Conservation (phyloP, 2,113 vertebrate species). For the Myrmophylax atrothorax region DNA sequence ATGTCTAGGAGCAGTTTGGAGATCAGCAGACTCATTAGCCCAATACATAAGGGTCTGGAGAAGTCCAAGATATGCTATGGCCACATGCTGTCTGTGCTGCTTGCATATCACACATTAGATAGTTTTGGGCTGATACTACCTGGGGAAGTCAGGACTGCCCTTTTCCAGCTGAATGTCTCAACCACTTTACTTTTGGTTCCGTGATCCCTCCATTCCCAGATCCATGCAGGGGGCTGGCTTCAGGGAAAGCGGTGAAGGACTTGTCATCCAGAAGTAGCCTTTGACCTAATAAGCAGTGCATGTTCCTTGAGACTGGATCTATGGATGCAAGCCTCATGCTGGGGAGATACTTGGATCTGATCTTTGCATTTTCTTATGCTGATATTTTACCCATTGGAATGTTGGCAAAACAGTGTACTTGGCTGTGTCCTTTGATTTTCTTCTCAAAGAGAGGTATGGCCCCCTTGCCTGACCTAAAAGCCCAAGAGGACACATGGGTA, state of each 20-base stretch:
- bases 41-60: not conserved
- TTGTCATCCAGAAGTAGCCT: not conserved
- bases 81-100: accelerated
- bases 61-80: accelerated
- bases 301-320: not conserved
- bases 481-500: not conserved
- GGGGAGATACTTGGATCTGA: not conserved
- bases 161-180: not conserved
- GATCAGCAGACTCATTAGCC: not conserved
- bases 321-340: not conserved
- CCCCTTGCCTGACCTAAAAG: not conserved
- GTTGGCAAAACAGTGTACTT: not conserved
- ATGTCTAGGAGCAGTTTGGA: not conserved
- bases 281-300: not conserved
- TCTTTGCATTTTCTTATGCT: not conserved
- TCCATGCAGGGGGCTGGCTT: not conserved
- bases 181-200: not conserved
- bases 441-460: not conserved
- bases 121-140: not conserved
- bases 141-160: not conserved
- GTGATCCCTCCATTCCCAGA: not conserved
- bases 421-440: not conserved
- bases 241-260: not conserved
- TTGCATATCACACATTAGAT: accelerated
- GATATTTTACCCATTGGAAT: not conserved